phyloP scores from a whole-genome alignment of 2,797 vertebrate genomes.

The Antennarius maculatus region DNA sequence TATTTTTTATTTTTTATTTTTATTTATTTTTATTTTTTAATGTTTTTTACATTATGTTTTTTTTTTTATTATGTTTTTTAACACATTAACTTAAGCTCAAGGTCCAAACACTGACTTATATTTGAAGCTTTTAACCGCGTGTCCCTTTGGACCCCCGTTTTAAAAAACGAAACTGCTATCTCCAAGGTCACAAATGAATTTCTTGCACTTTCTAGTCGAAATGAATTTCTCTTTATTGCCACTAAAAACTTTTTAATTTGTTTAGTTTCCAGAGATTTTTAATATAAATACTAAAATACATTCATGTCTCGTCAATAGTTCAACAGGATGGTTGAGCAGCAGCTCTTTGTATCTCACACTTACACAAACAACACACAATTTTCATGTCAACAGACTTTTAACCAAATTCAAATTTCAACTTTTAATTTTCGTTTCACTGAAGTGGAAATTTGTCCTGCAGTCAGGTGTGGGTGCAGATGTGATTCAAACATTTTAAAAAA shows the following conservation, averaged over 20 bases:
- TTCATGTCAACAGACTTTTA: too few species aligned
- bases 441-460: too few species aligned
- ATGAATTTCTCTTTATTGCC: not conserved
- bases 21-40: too few species aligned
- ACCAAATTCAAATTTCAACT: too few species aligned
- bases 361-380: too few species aligned
- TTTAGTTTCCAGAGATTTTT: too few species aligned
- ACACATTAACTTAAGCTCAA: conserved; percentile 10
- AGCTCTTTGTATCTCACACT: too few species aligned
- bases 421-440: too few species aligned
- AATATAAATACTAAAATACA: not conserved
- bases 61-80: not conserved
- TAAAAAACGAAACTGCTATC: not conserved
- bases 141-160: not conserved
- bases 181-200: not conserved
- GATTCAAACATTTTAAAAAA: too few species aligned
- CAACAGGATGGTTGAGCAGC: too few species aligned
- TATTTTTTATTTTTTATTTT: too few species aligned
- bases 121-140: not conserved
- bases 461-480: too few species aligned
- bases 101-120: not conserved
- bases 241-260: not conserved
- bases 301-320: not conserved
- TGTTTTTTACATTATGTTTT: not conserved
- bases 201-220: not conserved